A percentile compares a stretch with the other conserved stretches of the same genome.
Evolutionary conservation across 2,888 invertebrate genomes (phyloP).

Genomic region (Apamea monoglypha): DNA sequence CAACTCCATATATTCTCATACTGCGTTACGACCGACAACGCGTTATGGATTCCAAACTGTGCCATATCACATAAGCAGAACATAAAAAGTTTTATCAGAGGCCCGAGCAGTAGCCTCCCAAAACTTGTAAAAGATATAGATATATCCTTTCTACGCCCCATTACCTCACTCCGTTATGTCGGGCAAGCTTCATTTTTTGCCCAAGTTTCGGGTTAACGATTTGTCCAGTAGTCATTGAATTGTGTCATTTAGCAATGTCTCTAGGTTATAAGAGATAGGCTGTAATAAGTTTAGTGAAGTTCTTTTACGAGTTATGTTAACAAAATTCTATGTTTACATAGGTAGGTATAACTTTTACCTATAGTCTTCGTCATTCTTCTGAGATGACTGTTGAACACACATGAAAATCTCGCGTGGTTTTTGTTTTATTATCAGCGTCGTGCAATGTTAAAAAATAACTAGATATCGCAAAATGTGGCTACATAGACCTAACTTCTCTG

Average conservation of each 20-base stretch:
- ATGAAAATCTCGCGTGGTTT: no score
- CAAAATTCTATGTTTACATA: neutral
- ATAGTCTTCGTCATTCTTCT: neutral
- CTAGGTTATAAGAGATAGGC: slow-evolving; percentile 35
- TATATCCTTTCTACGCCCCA: slow-evolving; percentile 83
- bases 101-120: slow-evolving; percentile 76
- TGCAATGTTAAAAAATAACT: neutral
- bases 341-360: neutral
- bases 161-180: slow-evolving; percentile 77
- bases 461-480: neutral
- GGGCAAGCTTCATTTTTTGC: slow-evolving; percentile 72
- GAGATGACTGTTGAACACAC: neutral
- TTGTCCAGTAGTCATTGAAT: slow-evolving; percentile 65
- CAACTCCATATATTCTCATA: slow-evolving; percentile 59
- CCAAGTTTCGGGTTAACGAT: slow-evolving; percentile 76
- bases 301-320: neutral
- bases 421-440: neutral
- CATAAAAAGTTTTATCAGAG: slow-evolving; percentile 89
- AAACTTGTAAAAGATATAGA: slow-evolving; percentile 81
- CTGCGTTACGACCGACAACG: slow-evolving; percentile 50
- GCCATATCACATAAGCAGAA: slow-evolving; percentile 83
- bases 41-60: slow-evolving; percentile 82
- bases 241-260: slow-evolving; percentile 62
- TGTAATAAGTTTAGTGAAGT: neutral
- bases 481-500: neutral